Base-by-base conservation (phyloP, 2,797 vertebrate genomes). In the Amazonetta brasiliensis region DNA sequence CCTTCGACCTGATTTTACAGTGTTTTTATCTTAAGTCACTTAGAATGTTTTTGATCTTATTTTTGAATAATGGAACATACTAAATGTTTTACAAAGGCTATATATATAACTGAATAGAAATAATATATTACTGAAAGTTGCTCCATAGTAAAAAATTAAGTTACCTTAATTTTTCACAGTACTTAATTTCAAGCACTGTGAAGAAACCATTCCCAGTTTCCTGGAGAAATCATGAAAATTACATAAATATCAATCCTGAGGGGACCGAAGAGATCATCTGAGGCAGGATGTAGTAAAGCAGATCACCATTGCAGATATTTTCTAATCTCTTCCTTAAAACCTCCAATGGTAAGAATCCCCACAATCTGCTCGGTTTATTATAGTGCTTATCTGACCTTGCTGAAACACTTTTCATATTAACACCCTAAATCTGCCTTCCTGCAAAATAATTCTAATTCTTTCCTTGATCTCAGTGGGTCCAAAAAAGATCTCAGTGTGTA, bases 71-170 rank as follows among this genome's bases (percentile, higher is more conserved):
- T 43, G 90, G 76, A 92, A 59, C 6, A 69, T 37, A 46, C 11
- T 67, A 72, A 89, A 87, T 85, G 33, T 68, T 92, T 92, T 86
- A 91, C 44, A 85, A 84, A 79, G 64, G 31, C 30, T 50, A 52
- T n/a, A 91, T 63, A 84, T 64, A 80, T 71, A 93, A 90, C 72
- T 82, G 25, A 93, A 87, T 50, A 87, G 56, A 35, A 97, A 78
- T 64, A 84, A 84, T 79, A 33, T 28, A 92, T 84, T 93, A 84
- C 18, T 91, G 71, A 90, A 93, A 88, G 56, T 60, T 87, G 9
- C 20, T 73, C 11, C 58, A 28, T 2, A 74, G 37, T 10, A 89
- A 26, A 77, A 90, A 84, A 60, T 39, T 26, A 69, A 67, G 21
- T 13, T 39, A 39, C 66, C 22, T 82, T 52, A 52, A 52, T 52